These are phyloP conservation scores for Lissonota sp. DNA, from an alignment of 2,888 invertebrate species.

Conservation along the genomic window DNA sequence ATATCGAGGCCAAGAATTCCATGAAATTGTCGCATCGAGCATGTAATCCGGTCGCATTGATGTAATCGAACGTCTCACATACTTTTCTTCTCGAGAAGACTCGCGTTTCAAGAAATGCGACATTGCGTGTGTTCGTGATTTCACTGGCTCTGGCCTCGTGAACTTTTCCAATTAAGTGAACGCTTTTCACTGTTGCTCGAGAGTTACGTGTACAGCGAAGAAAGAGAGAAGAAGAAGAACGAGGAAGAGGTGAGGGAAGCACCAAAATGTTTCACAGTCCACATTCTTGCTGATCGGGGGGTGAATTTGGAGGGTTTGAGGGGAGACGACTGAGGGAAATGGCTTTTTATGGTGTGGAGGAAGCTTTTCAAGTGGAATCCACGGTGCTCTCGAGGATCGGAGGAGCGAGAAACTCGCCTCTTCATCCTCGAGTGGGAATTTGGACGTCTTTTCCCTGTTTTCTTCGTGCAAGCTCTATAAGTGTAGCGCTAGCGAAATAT, in stretches of 20 bases:
- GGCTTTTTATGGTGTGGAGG: constrained; percentile 38
- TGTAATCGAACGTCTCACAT: constrained; percentile 27
- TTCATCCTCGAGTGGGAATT: constrained; percentile 56
- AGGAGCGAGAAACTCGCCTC: constrained; percentile 33
- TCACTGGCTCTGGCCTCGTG: constrained; percentile 26
- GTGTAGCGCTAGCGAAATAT: no score
- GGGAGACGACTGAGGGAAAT: no score
- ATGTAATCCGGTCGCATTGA: background rate
- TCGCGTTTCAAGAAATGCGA: constrained; percentile 15
- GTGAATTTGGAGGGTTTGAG: background rate
- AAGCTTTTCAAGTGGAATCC: constrained; percentile 62
- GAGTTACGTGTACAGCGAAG: constrained; percentile 23
- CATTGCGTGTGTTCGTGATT: background rate
- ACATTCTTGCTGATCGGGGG: constrained; percentile 45
- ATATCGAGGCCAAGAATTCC: background rate
- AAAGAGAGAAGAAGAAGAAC: background rate
- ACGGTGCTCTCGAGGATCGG: constrained; percentile 46
- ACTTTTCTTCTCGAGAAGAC: constrained; percentile 6
- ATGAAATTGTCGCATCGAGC: background rate
- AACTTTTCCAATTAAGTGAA: constrained; percentile 63
- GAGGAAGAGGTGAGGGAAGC: constrained; percentile 1
- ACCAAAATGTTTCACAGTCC: constrained; percentile 57
- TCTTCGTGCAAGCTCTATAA: background rate
- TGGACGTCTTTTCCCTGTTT: constrained; percentile 24
- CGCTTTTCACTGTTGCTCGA: constrained; percentile 33